Evolutionary conservation across 2,797 vertebrate species (phyloP), one percentile per base, ranked within the genome.

Genomic region (Gallinago solitaria): DNA sequence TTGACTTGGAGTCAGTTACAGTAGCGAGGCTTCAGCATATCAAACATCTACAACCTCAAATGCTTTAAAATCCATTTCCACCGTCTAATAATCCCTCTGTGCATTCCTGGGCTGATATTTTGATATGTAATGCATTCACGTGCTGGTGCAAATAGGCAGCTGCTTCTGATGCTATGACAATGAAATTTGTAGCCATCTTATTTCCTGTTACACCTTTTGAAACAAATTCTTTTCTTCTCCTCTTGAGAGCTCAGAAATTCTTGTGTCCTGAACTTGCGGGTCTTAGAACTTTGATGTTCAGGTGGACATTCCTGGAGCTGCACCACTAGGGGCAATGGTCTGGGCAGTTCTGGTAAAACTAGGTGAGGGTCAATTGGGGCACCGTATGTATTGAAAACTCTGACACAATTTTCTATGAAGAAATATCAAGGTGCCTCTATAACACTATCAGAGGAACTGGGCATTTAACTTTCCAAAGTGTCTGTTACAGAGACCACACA

Each of bases 221-320:
- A 87, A 84, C 8, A 63, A 53, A 37, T 81, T 43, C 0, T 65
- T 75, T 64, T 89, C 47, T 90, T 57, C 48, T 90, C 47, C 69
- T 87, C 89, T 78, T 1, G 13, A 84, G 65, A 89, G 63, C 64
- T 95, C 83, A 93, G 93, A 96, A 96, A 87, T 93, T 90, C 47
- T 1, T 2, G 59, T 75, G 24, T 84, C 51, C 82, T 93, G 50
- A 90, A 63, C 30, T 33, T 89, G 39, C 41, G 83, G 41, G 43
- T 89, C 41, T 56, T 50, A 73, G 70, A 75, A 48, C 33, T 57
- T 60, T 13, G 21, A 41, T 39, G 16, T 60, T 89, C 53, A 68
- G 25, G 28, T 69, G 47, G 20, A 60, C 57, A 28, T 41, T 51
- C 60, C n/a, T 37, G 21, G 53, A 87, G 28, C 17, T 65, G 27